These are phyloP conservation scores for Chymomyza fuscimana DNA, from an alignment of 2,888 invertebrate genomes.

Conservation along the genomic window DNA sequence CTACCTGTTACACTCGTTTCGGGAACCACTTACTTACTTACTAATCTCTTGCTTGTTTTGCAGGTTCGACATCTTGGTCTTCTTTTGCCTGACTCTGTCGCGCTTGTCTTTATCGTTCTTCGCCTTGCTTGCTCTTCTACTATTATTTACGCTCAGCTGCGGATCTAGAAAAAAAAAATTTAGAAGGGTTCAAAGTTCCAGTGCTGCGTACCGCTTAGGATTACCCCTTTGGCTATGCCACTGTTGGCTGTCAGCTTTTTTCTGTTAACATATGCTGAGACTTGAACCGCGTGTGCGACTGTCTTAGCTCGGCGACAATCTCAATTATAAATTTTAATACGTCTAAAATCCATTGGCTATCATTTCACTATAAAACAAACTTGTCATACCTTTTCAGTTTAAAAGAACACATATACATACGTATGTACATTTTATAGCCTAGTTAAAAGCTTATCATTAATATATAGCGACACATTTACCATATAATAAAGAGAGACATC, in stretches of 20 bases:
- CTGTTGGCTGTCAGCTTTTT: slow-evolving; percentile 1
- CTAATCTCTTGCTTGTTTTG: slow-evolving; percentile 18
- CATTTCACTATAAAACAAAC: background rate
- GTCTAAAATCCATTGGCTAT: background rate
- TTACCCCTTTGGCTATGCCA: background rate
- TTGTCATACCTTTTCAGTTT: background rate
- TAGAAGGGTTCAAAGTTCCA: too few species aligned
- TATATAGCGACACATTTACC: background rate
- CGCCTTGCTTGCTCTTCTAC: background rate
- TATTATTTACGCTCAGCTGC: background rate
- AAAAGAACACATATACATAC: background rate
- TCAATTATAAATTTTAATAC: background rate
- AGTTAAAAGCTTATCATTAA: background rate
- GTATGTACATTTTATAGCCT: background rate
- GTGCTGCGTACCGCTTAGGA: too few species aligned
- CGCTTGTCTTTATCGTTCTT: slow-evolving; percentile 5
- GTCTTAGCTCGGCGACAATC: background rate
- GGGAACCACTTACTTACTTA: slow-evolving; percentile 2
- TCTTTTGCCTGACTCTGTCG: background rate
- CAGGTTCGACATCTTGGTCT: slow-evolving; percentile 14
- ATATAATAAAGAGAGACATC: background rate
- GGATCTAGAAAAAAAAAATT: too few species aligned
- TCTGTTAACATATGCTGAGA: background rate
- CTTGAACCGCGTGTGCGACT: background rate
- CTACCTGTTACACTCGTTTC: slow-evolving; percentile 63